A percentile compares a stretch with the other conserved stretches of the same genome.
Conservation (phyloP, 2,888 invertebrate species). For the Ochropacha duplaris region DNA sequence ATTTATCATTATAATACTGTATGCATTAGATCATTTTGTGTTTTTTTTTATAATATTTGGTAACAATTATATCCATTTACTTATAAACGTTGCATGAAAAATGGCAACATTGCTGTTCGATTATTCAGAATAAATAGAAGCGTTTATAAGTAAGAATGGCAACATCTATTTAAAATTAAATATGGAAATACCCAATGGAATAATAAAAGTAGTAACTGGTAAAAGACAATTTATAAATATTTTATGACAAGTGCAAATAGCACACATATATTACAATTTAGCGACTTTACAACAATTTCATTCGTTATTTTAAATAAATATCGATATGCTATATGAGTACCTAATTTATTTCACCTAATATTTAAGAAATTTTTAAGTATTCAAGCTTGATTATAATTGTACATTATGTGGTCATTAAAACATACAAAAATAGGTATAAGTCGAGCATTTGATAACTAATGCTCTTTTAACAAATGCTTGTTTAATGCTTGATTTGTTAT, state of each 20-base stretch:
- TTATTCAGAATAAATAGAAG: not conserved
- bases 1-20: conserved; percentile 59
- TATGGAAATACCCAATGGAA: not conserved
- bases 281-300: conserved; percentile 7
- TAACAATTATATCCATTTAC: conserved; percentile 9
- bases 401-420: conserved; percentile 26
- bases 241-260: not conserved
- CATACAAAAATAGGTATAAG: conserved; percentile 1
- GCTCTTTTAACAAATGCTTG: not conserved
- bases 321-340: conserved; percentile 51
- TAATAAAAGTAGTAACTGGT: not conserved
- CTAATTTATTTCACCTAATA: conserved; percentile 32
- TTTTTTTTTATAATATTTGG: conserved; percentile 19
- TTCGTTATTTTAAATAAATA: conserved; percentile 21
- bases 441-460: not conserved
- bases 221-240: not conserved
- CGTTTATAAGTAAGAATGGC: not conserved
- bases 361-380: conserved; percentile 28
- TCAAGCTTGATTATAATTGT: conserved; percentile 36
- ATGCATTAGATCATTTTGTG: conserved; percentile 39
- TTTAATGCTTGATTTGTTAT: not conserved
- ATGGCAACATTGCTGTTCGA: not conserved
- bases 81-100: conserved; percentile 6
- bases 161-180: not conserved
- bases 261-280: not conserved